Base-by-base conservation (phyloP, 2,888 invertebrate species). In the Drosophila koepferae region DNA sequence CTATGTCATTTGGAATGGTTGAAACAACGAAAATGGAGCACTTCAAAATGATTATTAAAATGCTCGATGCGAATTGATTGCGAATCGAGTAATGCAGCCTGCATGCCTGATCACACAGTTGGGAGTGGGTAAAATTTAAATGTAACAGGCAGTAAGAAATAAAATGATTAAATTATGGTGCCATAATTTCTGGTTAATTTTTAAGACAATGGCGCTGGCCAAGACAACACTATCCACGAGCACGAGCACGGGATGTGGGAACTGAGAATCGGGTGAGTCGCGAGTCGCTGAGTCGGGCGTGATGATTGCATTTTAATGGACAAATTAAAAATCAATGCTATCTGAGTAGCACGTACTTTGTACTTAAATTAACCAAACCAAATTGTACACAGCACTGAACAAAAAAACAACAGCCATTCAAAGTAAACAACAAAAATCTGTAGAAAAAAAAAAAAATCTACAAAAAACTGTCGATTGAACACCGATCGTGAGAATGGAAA, bases 271-370 rank as follows among this genome's bases (percentile, higher is more conserved):
- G 74, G 41, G 73, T 53, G 54, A 54, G 46, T 66, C 20, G 61
- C 54, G n/a, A n/a, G n/a, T n/a, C n/a, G 65, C 63, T 20, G 58
- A 51, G 66, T 64, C 56, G 63, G 80, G 80, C 78, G 91, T 88
- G 88, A 91, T 90, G 91, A 91, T 91, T 89, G 91, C 91, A 91
- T 91, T 91, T 91, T 91, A 91, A 91, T 91, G 90, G 83, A 82
- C 82, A 86, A 90, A 91, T 91, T 91, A 91, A 91, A 89, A 89
- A 91, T 87, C 91, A 91, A 90, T 91, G 90, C 73, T 80, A 72
- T 63, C 76, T 67, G 68, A 69, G 73, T 48, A 71, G 75, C 91
- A 90, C 90, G 90, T 90, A 88, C 81, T 67, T 76, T 78, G 67
- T 78, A 81, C 84, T 89, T 87, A 84, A 87, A 87, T 87, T 87